phyloP scores from a whole-genome alignment of 2,113 vertebrate species.

The Xiphophorus hellerii region DNA sequence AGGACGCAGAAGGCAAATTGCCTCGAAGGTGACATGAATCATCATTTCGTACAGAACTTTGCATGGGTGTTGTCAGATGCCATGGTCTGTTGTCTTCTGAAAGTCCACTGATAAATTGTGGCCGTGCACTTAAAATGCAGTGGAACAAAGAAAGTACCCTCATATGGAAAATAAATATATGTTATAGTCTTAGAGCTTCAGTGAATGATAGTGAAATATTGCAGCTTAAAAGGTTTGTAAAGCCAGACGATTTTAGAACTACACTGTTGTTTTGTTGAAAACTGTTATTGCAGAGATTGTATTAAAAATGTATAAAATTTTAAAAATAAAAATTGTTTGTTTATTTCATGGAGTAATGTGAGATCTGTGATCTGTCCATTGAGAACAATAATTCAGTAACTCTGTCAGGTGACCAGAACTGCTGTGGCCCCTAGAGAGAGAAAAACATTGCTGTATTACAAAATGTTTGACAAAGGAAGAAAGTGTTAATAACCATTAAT shows the following conservation, averaged over 20 bases:
- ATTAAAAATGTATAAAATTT: background rate
- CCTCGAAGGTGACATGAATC: slow-evolving; percentile 38
- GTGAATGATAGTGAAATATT: background rate
- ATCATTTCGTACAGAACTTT: slow-evolving; percentile 31
- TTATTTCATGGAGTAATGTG: slow-evolving; percentile 23
- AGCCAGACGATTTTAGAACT: background rate
- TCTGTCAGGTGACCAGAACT: background rate
- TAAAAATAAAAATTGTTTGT: slow-evolving; percentile 19
- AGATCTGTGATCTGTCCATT: background rate
- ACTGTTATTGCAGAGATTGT: background rate
- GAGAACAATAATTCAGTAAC: background rate
- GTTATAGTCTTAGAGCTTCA: background rate
- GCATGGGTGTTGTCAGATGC: slow-evolving; percentile 22
- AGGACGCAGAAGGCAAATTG: slow-evolving; percentile 40
- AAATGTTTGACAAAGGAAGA: no score
- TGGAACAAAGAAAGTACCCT: background rate
- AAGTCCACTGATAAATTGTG: slow-evolving; percentile 12
- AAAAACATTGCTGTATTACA: background rate
- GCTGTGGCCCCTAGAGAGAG: background rate
- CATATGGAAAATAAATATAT: background rate
- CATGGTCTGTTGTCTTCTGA: slow-evolving; percentile 17
- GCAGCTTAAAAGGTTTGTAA: background rate
- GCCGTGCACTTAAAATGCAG: background rate
- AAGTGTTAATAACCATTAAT: no score
- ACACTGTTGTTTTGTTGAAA: background rate